Percentiles rank a stretch among this genome's conserved stretches.
Conservation (phyloP, 1,140 invertebrate species). For the Adelges cooleyi region DNA sequence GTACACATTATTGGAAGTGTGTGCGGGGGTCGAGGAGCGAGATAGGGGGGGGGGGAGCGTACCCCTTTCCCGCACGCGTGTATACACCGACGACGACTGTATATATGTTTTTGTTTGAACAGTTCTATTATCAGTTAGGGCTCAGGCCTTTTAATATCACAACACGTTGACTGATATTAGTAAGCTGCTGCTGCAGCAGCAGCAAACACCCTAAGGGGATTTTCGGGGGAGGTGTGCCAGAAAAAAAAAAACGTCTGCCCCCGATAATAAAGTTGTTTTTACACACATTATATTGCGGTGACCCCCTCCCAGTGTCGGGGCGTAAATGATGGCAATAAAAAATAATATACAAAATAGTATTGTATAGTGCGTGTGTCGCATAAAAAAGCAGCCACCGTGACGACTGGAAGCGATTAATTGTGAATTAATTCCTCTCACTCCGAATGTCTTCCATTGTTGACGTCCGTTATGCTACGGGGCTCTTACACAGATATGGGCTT, state of each 20-base stretch:
- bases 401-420: constrained; percentile 7
- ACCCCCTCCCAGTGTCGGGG: neutral
- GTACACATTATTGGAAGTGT: neutral
- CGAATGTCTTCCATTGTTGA: too few species aligned
- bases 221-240: too few species aligned
- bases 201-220: too few species aligned
- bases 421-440: constrained; percentile 1
- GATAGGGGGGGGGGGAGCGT: neutral
- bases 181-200: too few species aligned
- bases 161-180: too few species aligned
- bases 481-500: neutral
- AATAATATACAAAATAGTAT: neutral
- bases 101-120: neutral
- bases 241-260: neutral
- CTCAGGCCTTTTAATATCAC: too few species aligned
- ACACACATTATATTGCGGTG: constrained; percentile 2
- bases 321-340: constrained; percentile 6
- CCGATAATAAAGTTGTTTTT: constrained; percentile 25
- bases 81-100: neutral
- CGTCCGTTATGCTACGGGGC: neutral
- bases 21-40: neutral
- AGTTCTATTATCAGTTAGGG: neutral
- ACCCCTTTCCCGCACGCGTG: neutral
- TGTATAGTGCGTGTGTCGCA: neutral
- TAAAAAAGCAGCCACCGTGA: neutral